Evolutionary conservation across 2,888 invertebrate species (phyloP).

Genomic region (Drosophila pegasa): DNA sequence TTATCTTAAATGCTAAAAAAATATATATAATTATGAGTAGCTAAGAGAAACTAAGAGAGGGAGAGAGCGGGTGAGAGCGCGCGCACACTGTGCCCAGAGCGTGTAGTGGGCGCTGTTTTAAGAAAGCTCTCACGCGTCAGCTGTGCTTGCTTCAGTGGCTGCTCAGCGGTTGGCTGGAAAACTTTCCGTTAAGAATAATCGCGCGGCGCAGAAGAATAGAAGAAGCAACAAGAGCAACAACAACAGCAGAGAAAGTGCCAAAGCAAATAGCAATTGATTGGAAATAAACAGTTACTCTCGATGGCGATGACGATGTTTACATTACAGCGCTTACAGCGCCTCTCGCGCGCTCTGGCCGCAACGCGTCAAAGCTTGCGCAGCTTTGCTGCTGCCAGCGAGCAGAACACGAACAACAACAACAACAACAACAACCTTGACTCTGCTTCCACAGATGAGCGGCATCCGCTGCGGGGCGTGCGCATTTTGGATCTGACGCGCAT

Average conservation of each 20-base stretch:
- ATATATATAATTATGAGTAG: background rate
- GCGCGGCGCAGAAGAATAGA: background rate
- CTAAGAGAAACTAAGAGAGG: conserved; percentile 2
- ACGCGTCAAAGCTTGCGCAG: conserved; percentile 57
- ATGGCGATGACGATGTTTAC: conserved; percentile 55
- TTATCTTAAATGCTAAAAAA: conserved; percentile 14
- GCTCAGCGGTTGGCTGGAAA: conserved; percentile 60
- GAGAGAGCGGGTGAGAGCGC: background rate
- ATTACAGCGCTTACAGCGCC: conserved; percentile 31
- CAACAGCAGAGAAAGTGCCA: conserved; percentile 14
- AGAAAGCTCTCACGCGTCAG: conserved; percentile 36
- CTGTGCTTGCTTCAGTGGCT: conserved; percentile 10
- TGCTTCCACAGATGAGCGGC: conserved; percentile 73
- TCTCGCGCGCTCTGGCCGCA: conserved; percentile 28
- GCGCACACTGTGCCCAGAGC: conserved; percentile 19
- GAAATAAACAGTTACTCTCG: background rate
- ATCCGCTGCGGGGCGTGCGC: conserved; percentile 89
- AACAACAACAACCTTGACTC: conserved; percentile 19
- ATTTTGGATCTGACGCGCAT: conserved; percentile 94
- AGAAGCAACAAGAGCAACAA: conserved; percentile 3
- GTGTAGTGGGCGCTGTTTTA: conserved; percentile 12
- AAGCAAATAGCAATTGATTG: conserved; percentile 16
- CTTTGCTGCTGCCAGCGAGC: conserved; percentile 48
- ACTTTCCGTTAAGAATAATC: conserved; percentile 53
- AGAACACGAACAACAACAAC: conserved; percentile 13